These are phyloP conservation scores for Apodemus speciosus DNA, from an alignment of 2,113 vertebrate species.

Conservation along the genomic window DNA sequence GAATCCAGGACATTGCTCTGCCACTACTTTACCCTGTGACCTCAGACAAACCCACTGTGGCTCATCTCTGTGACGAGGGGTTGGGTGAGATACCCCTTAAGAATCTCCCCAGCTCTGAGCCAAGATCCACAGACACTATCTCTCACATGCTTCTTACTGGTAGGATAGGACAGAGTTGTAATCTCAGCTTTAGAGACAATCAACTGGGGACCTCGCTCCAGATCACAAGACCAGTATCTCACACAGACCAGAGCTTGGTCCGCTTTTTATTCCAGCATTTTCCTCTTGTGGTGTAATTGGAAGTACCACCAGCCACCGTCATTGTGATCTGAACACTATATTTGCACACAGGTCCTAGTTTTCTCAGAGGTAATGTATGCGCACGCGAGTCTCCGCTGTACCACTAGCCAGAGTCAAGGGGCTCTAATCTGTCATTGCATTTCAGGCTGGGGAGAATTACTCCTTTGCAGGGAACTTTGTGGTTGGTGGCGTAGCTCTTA, in stretches of 20 bases:
- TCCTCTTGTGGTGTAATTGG: background rate
- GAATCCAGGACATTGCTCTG: background rate
- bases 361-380: background rate
- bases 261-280: background rate
- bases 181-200: background rate
- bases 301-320: background rate
- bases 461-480: background rate
- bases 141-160: background rate
- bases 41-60: background rate
- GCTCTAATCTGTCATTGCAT: background rate
- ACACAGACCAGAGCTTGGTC: background rate
- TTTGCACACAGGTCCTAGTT: background rate
- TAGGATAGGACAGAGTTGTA: background rate
- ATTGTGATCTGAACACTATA: background rate
- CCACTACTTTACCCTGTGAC: background rate
- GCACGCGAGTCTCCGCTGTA: accelerated
- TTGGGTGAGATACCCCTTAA: background rate
- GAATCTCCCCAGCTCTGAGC: background rate
- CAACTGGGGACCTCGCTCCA: background rate
- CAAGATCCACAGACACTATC: background rate
- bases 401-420: background rate
- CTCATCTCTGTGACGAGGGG: background rate
- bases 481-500: background rate
- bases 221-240: background rate
- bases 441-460: background rate